These are phyloP conservation scores for Hyphantria cunea DNA, from an alignment of 1,140 invertebrate genomes.

Conservation along the genomic window DNA sequence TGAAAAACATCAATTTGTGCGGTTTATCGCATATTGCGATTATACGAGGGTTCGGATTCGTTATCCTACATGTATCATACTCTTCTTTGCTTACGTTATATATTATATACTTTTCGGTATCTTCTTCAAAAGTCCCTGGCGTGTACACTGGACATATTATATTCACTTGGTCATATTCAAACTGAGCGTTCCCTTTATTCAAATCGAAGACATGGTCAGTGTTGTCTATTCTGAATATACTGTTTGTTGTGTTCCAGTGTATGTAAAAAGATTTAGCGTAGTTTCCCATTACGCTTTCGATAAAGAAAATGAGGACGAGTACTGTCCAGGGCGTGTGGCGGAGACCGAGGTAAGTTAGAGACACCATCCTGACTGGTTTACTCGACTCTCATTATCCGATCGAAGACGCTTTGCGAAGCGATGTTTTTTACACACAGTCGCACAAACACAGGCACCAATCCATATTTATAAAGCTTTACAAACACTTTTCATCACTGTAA, in stretches of 20 bases:
- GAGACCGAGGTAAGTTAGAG: conserved; percentile 66
- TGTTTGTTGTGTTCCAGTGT: conserved; percentile 93
- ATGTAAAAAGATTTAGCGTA: conserved; percentile 92
- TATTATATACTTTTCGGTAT: conserved; percentile 97
- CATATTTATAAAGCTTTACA: conserved; percentile 60
- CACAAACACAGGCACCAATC: conserved; percentile 58
- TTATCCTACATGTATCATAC: conserved; percentile 97
- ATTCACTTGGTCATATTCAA: conserved; percentile 97
- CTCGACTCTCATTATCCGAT: conserved; percentile 60
- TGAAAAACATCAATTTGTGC: conserved; percentile 96
- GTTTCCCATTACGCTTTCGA: conserved; percentile 90
- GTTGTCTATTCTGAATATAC: conserved; percentile 98
- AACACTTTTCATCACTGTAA: conserved; percentile 43
- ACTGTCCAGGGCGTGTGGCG: conserved; percentile 75
- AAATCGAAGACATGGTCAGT: conserved; percentile 98
- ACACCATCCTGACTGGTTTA: conserved; percentile 75
- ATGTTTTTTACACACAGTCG: conserved; percentile 7
- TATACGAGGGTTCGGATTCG: conserved; percentile 94
- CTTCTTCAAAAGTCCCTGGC: conserved; percentile 93
- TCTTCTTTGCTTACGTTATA: conserved; percentile 98
- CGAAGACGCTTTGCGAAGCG: conserved; percentile 32
- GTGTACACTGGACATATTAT: conserved; percentile 97
- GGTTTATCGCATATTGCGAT: conserved; percentile 98
- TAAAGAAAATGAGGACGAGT: conserved; percentile 86
- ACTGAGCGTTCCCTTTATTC: conserved; percentile 95